A percentile compares a stretch with the other conserved stretches of the same genome.
These are phyloP conservation scores for Circaetus cinerascens DNA, from an alignment of 2,113 vertebrate species.

Conservation along the genomic window DNA sequence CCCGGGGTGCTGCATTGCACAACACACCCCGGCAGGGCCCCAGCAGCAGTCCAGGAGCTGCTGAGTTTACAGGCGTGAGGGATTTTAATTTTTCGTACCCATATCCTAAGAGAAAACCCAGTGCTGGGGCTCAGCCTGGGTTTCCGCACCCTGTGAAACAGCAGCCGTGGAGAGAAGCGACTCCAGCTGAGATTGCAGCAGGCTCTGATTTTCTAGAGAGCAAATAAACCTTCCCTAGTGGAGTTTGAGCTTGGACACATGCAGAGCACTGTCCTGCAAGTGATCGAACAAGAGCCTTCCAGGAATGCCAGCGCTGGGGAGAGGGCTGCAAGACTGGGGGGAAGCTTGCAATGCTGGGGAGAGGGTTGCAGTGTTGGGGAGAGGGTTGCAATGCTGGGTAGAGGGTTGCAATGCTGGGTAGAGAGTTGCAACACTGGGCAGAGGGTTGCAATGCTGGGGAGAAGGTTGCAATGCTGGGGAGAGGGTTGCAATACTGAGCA, in stretches of 20 bases:
- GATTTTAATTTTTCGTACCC: not conserved
- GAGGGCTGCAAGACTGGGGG: not conserved
- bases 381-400: fast-evolving
- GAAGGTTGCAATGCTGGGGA: fast-evolving
- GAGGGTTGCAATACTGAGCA: no score
- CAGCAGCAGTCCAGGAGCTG: not conserved
- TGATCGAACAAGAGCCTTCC: not conserved
- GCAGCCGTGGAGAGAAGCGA: not conserved
- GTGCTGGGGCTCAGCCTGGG: fast-evolving
- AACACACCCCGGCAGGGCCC: not conserved
- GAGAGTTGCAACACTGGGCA: fast-evolving
- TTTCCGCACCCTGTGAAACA: not conserved
- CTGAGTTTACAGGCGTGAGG: fast-evolving
- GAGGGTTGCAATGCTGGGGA: fast-evolving
- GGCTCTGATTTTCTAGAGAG: not conserved
- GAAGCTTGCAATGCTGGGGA: no score
- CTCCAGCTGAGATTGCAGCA: not conserved
- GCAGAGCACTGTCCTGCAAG: not conserved
- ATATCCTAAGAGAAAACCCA: not conserved
- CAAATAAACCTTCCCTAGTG: not conserved
- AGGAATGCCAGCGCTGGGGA: not conserved
- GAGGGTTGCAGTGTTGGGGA: fast-evolving
- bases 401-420: no score
- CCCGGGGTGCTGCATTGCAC: no score
- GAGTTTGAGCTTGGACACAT: not conserved